Evolutionary conservation across 2,113 vertebrate species (phyloP).

Genomic region (Tautogolabrus adspersus): DNA sequence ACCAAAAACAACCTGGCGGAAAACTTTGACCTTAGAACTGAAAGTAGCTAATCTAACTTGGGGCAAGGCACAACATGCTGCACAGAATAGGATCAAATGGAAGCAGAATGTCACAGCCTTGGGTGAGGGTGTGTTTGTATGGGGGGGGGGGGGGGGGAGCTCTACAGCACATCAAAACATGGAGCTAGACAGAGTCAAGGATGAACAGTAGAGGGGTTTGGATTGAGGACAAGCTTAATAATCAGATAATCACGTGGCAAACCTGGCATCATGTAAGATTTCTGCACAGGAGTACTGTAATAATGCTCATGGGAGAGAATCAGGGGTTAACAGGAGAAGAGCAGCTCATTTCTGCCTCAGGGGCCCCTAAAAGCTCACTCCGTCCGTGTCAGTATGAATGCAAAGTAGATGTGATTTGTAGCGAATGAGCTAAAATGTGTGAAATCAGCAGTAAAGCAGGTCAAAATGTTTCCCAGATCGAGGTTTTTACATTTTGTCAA

Average conservation of each 20-base stretch:
- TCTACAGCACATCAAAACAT: too few species aligned
- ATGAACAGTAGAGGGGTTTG: too few species aligned
- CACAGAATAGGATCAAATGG: too few species aligned
- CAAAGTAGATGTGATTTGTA: slow-evolving; percentile 13
- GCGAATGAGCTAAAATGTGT: slow-evolving; percentile 33
- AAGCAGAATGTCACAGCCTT: too few species aligned
- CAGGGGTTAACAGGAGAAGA: slow-evolving; percentile 3
- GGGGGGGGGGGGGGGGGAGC: too few species aligned
- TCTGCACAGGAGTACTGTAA: not conserved
- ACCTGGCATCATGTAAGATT: not conserved
- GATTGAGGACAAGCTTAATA: too few species aligned
- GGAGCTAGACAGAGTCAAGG: too few species aligned
- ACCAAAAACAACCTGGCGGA: too few species aligned
- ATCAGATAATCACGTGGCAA: not conserved
- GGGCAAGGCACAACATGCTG: too few species aligned
- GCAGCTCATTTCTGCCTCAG: slow-evolving; percentile 3
- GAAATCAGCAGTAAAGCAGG: slow-evolving; percentile 16
- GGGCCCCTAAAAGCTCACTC: slow-evolving; percentile 21
- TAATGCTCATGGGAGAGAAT: not conserved
- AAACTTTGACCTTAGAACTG: too few species aligned
- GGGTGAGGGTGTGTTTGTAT: too few species aligned
- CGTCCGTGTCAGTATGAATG: slow-evolving; percentile 10
- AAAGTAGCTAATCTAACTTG: too few species aligned
- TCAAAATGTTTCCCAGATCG: slow-evolving; percentile 1
- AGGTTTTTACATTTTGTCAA: not conserved